These are phyloP conservation scores for Sebastiscus tertius DNA, from an alignment of 2,797 vertebrate genomes.

Conservation along the genomic window DNA sequence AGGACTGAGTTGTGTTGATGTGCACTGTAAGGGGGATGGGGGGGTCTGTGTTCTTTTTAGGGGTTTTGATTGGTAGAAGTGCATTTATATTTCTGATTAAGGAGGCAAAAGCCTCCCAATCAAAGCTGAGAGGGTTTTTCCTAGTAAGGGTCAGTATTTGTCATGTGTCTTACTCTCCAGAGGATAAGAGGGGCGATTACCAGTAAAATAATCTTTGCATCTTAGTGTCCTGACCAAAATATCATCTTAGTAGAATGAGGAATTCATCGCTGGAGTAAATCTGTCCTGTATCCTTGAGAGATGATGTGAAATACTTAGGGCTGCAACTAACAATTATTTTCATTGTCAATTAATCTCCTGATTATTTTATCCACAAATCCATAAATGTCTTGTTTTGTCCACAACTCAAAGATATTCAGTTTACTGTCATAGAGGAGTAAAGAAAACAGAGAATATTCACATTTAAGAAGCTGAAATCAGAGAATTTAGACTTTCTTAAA, in stretches of 20 bases:
- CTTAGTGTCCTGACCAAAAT: background rate
- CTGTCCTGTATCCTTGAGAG: background rate
- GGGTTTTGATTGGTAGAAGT: background rate
- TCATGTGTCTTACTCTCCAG: background rate
- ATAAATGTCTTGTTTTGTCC: too few species aligned
- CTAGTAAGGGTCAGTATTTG: background rate
- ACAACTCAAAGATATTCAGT: too few species aligned
- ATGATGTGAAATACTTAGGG: background rate
- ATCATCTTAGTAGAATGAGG: background rate
- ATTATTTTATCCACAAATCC: too few species aligned
- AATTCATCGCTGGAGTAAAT: background rate
- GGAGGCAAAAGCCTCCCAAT: background rate
- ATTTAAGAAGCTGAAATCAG: too few species aligned
- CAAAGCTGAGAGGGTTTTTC: background rate
- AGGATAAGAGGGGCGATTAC: constrained; percentile 1
- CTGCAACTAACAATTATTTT: too few species aligned
- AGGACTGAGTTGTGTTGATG: background rate
- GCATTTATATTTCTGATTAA: background rate
- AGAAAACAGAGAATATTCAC: too few species aligned
- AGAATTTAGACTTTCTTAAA: too few species aligned
- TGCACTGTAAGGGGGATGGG: background rate
- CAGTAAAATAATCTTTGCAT: constrained; percentile 18
- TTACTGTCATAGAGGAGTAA: too few species aligned
- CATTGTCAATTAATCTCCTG: too few species aligned
- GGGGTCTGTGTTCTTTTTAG: background rate